Base-by-base conservation (phyloP, 2,113 vertebrate genomes). In the Dunckerocampus dactyliophorus region DNA sequence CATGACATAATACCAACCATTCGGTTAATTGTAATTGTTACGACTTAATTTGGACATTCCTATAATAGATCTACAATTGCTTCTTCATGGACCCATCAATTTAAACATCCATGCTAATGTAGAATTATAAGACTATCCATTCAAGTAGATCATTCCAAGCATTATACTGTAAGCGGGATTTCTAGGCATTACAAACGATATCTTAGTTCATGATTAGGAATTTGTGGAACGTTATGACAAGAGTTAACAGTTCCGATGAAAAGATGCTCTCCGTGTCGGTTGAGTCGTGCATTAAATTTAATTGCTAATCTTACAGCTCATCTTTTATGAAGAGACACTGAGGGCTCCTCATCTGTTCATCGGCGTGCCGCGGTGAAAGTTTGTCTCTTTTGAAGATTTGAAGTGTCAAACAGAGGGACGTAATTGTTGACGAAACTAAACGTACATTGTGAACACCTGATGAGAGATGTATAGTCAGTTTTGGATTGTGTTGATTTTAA, bases 151-250 rank as follows among this genome's bases (percentile, higher is more conserved):
- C 7, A 42, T 56, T 56, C 21, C 8, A 14, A 42, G 54, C 31
- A 7, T 42, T 42, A 12, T 8, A 37, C 19, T n/a, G 6, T 20
- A 14, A 56, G 6, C n/a, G n/a, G 17, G n/a, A 39, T 55, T 19
- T n/a, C 34, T 20, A 12, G 1, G 13, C 34, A 21, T 42, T 20
- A 20, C 11, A 55, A 54, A 56, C 37, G 5, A 56, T 34, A n/a
- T 39, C 54, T 20, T 31, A 21, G 31, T 37, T 55, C 2, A 21
- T 56, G 39, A 11, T 56, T 42, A 3, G 12, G 39, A 42, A 21
- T 56, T 37, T 55, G 31, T 19, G 52, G 28, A 55, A 53, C 15
- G 51, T 53, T 55, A 37, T 19, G 53, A 55, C 53, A 55, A 52
- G 50, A 28, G 13, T 15, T 54, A 54, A 54, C 16, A 37, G 3